Base-by-base conservation (phyloP, 2,113 vertebrate genomes). In the Elanoides forficatus region DNA sequence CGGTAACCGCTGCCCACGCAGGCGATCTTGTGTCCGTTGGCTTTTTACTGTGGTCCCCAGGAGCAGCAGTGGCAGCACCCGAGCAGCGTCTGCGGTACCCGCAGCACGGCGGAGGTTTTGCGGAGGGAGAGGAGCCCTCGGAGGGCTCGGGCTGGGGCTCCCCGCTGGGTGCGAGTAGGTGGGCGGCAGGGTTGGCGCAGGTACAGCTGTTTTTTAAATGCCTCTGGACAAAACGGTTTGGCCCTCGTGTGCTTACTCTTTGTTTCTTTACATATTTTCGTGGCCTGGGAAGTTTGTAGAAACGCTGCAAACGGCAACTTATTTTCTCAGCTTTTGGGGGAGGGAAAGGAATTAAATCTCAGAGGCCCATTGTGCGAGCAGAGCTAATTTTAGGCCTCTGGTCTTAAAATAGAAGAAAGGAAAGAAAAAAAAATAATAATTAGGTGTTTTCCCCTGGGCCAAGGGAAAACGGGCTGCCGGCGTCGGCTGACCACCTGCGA, bases 391-490 rank as follows among this genome's bases (percentile, higher is more conserved):
- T 93, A 84, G 73, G 23, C 17, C 42, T 79, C 80, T 26, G 62
- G 22, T 82, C 89, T 95, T 91, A 94, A 95, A 95, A 97, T 90
- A 95, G 95, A 88, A 91, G 90, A 92, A 94, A 95, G 70, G 75
- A 32, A 71, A 84, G n/a, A 29, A 59, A 29, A 52, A 45, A 70
- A 60, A 63, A 15, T 1, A 16, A 40, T 38, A 89, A 90, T 50
- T 14, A 86, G 85, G 40, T 4, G 0, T 93, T 95, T 91, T 70
- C 65, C 55, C 71, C 34, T 19, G 11, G 52, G 68, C 87, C 11
- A 5, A 76, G 79, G 70, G 17, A 79, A 94, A 93, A 79, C 50
- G 47, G 38, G 29, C 71, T 22, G 56, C 65, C 0, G 8, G 50
- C 5, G 2, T 27, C 1, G 18, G 36, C 63, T 63, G 73, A 38